Conservation (phyloP, 2,888 invertebrate genomes). For the Syritta pipiens region DNA sequence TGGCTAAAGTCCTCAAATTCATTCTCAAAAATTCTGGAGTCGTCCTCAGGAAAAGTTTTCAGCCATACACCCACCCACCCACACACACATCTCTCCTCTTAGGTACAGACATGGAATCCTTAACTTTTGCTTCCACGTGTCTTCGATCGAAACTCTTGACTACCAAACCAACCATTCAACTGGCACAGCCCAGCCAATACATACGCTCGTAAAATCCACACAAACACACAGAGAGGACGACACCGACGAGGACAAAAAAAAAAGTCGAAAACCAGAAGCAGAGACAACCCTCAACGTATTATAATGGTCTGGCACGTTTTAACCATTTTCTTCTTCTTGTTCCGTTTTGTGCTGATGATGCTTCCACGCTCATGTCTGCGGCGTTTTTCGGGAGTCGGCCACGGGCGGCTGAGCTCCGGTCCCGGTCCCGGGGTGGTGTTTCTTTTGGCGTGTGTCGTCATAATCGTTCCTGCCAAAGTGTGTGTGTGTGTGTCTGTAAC, state of each 20-base stretch:
- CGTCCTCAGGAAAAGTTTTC: constrained; percentile 19
- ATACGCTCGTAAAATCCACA: constrained; percentile 30
- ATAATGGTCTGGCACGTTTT: constrained; percentile 69
- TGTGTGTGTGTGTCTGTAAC: background rate
- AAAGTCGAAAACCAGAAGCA: constrained; percentile 3
- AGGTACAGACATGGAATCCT: constrained; percentile 38
- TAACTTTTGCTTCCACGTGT: constrained; percentile 65
- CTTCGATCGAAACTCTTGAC: constrained; percentile 47
- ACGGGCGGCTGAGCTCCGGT: background rate
- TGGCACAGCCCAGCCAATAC: constrained; percentile 18
- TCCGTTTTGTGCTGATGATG: constrained; percentile 50
- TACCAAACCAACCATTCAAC: constrained; percentile 15
- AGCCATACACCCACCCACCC: no score
- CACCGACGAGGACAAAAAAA: constrained; percentile 3
- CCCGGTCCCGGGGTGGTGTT: background rate
- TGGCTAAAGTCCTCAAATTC: no score
- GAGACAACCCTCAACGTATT: constrained; percentile 62
- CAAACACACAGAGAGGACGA: constrained; percentile 14
- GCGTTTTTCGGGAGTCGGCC: constrained; percentile 41
- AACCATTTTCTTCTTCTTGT: constrained; percentile 59
- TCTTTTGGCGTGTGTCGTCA: constrained; percentile 49
- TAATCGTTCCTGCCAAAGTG: constrained; percentile 50
- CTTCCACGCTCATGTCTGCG: constrained; percentile 49
- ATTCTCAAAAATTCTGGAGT: constrained; percentile 31
- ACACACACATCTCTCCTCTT: no score